Conservation (phyloP, 2,113 vertebrate species). For the Varanus komodoensis region DNA sequence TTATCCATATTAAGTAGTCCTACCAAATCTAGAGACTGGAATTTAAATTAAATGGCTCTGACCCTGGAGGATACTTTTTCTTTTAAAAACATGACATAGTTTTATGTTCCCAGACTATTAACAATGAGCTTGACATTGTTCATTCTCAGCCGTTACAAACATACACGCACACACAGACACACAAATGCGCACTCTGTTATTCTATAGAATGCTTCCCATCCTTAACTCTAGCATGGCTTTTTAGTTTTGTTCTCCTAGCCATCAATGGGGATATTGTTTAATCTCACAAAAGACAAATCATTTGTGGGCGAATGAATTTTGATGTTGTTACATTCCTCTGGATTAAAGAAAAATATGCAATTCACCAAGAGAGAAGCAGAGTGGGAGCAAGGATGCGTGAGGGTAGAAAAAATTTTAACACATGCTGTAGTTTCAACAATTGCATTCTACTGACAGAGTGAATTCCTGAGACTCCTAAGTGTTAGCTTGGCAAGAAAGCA, state of each 20-base stretch:
- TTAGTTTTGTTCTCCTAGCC: constrained; percentile 6
- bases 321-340: constrained; percentile 1
- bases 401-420: background rate
- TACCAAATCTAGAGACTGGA: background rate
- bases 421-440: background rate
- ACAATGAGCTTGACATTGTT: constrained; percentile 29
- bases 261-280: constrained; percentile 43
- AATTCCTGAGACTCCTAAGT: constrained; percentile 21
- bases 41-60: constrained; percentile 9
- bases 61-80: background rate
- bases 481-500: background rate
- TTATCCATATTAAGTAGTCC: background rate
- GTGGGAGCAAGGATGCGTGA: background rate
- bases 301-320: constrained; percentile 32
- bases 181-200: background rate
- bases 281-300: constrained; percentile 35
- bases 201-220: constrained; percentile 15
- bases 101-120: constrained; percentile 30
- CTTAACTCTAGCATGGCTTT: background rate
- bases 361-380: background rate
- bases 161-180: background rate
- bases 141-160: constrained; percentile 14
- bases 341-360: constrained; percentile 13
- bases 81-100: constrained; percentile 1
- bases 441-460: background rate